Conservation (phyloP, 2,113 vertebrate genomes). For the Agelaius tricolor region DNA sequence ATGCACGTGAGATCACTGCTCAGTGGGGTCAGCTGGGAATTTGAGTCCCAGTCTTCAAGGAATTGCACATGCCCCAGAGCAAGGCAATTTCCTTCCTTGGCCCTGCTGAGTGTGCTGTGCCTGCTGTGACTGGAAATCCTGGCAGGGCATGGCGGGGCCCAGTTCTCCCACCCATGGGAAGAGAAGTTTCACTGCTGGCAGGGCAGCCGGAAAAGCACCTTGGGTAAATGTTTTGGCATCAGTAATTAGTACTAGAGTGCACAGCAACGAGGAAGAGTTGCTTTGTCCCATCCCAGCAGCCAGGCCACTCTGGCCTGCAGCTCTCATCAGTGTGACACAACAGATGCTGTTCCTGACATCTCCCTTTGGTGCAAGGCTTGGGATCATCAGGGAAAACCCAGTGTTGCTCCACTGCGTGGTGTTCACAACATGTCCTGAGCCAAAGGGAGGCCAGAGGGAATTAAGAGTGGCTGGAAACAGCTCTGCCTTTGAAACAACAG, state of each 20-base stretch:
- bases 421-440: background rate
- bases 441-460: background rate
- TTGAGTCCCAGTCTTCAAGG: background rate
- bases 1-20: accelerated
- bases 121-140: background rate
- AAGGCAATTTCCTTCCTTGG: background rate
- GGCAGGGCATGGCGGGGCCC: accelerated
- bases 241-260: background rate
- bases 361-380: background rate
- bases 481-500: background rate
- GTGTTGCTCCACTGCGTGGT: background rate
- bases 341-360: background rate
- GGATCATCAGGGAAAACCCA: background rate
- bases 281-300: background rate
- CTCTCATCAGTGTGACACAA: background rate
- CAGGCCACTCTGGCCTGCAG: background rate
- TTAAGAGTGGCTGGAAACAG: background rate
- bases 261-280: background rate
- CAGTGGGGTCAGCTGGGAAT: background rate
- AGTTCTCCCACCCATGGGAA: background rate
- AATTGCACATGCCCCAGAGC: background rate
- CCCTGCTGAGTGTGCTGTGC: background rate
- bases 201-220: background rate
- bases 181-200: background rate
- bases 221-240: background rate